A percentile compares a stretch with the other conserved stretches of the same genome.
Evolutionary conservation across 2,113 vertebrate genomes (phyloP).

Genomic region (Eublepharis macularius): DNA sequence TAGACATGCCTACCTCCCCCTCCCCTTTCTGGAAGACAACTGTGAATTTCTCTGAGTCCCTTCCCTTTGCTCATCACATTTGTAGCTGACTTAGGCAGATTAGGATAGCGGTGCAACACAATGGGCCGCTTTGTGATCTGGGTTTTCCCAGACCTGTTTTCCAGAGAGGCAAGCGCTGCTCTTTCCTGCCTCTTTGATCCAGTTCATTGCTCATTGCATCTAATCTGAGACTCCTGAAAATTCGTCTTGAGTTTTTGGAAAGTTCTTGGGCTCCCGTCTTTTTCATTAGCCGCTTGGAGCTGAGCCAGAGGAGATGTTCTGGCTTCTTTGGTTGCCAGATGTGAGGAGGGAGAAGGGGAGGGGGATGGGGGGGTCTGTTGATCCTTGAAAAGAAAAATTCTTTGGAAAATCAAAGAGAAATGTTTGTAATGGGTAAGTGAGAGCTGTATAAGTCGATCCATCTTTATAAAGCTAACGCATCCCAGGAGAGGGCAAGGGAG

Average conservation of each 20-base stretch:
- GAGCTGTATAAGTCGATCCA: constrained; percentile 25
- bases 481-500: constrained; percentile 1
- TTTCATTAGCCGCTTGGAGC: not conserved
- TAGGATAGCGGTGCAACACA: not conserved
- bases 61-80: not conserved
- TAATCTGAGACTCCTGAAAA: constrained; percentile 4
- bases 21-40: not conserved
- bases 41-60: not conserved
- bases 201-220: not conserved
- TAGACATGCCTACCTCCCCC: not conserved
- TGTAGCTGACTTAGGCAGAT: not conserved
- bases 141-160: not conserved
- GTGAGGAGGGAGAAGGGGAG: constrained; percentile 42
- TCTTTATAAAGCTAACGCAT: constrained; percentile 44
- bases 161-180: not conserved
- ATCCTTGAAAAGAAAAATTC: constrained; percentile 39
- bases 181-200: constrained; percentile 8
- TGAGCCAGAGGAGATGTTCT: constrained; percentile 13
- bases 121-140: not conserved
- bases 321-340: constrained; percentile 53
- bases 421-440: not conserved
- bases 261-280: not conserved
- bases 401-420: constrained; percentile 52
- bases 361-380: not conserved
- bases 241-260: not conserved